Percentiles rank a stretch among this genome's conserved stretches.
These are phyloP conservation scores for Lota lota DNA, from an alignment of 2,113 vertebrate genomes.

Conservation along the genomic window DNA sequence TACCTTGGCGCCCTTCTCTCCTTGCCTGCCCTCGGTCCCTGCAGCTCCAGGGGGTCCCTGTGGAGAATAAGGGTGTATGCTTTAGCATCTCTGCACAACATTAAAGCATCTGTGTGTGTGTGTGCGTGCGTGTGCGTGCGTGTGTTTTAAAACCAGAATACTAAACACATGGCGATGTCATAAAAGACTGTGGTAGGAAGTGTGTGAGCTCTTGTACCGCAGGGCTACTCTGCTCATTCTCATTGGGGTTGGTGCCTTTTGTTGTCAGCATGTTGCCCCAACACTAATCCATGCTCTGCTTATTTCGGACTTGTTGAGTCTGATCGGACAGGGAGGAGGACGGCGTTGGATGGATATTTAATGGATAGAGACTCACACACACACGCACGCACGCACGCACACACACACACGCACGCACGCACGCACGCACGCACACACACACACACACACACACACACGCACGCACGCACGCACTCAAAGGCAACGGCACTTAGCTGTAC, in stretches of 20 bases:
- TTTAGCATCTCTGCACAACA: constrained; percentile 25
- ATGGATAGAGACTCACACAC: background rate
- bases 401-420: constrained; percentile 3
- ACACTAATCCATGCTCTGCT: too few species aligned
- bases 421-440: constrained; percentile 8
- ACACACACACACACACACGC: background rate
- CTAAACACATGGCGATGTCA: background rate
- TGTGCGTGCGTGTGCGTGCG: background rate
- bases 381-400: constrained; percentile 2
- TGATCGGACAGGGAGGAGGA: too few species aligned
- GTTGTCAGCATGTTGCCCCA: too few species aligned
- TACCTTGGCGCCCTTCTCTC: constrained; percentile 98
- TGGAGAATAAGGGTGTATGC: constrained; percentile 42
- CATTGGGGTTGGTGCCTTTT: too few species aligned
- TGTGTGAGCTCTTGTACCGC: too few species aligned
- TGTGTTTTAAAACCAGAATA: background rate
- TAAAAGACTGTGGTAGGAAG: too few species aligned
- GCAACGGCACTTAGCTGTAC: too few species aligned
- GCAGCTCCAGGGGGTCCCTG: constrained; percentile 90
- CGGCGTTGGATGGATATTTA: too few species aligned
- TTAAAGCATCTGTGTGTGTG: background rate
- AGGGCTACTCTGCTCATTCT: too few species aligned
- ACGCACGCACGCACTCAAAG: background rate
- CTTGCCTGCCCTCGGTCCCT: constrained; percentile 93
- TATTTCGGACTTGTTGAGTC: too few species aligned